phyloP scores from a whole-genome alignment of 2,797 vertebrate species.

The Threskiornis aethiopicus region DNA sequence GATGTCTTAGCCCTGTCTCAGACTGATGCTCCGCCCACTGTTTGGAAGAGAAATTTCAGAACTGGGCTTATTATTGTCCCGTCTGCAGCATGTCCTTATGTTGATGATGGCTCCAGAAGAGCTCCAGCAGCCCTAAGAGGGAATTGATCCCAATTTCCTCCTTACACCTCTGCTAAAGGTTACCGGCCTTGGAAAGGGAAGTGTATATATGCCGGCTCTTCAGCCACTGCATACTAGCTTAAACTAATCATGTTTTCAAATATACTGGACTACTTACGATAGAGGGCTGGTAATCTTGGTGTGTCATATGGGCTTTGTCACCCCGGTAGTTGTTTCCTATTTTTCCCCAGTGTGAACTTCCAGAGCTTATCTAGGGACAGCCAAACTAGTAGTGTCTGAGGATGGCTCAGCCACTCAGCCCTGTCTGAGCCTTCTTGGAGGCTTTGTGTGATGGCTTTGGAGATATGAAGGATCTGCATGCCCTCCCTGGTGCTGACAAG shows the following conservation, averaged over 20 bases:
- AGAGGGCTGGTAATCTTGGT: neutral
- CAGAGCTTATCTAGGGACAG: neutral
- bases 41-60: neutral
- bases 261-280: neutral
- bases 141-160: neutral
- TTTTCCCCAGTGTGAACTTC: neutral
- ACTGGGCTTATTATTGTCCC: neutral
- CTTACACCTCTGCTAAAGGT: neutral
- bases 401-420: neutral
- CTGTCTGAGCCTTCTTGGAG: neutral
- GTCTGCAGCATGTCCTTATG: neutral
- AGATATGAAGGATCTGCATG: neutral
- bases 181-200: neutral
- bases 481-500: neutral
- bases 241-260: rapidly evolving
- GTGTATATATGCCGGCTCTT: neutral
- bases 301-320: neutral
- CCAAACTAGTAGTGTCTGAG: neutral
- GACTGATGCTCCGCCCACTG: neutral
- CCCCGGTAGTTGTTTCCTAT: neutral
- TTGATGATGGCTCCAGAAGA: neutral
- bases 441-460: neutral
- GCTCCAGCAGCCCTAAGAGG: neutral
- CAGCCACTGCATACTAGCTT: neutral
- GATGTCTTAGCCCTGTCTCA: neutral